Conservation (phyloP, 2,113 vertebrate species). For the Tragelaphus scriptus region DNA sequence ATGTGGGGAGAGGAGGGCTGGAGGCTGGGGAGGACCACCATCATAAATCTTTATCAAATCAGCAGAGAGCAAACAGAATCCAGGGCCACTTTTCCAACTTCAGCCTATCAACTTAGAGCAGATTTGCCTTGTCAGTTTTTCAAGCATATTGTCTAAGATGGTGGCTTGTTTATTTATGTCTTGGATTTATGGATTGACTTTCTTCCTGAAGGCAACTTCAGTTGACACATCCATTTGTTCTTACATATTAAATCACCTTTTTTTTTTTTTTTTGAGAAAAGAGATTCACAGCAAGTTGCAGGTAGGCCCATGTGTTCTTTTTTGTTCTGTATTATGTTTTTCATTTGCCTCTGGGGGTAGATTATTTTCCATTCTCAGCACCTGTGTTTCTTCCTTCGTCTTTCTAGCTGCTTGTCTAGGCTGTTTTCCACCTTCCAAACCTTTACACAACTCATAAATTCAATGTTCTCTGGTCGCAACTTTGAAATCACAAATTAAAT, state of each 20-base stretch:
- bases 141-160: not conserved
- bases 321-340: not conserved
- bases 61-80: not conserved
- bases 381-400: not conserved
- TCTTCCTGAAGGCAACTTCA: not conserved
- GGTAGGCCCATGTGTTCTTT: not conserved
- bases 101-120: not conserved
- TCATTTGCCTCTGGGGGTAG: not conserved
- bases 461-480: not conserved
- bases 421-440: conserved; percentile 21
- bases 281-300: not conserved
- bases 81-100: not conserved
- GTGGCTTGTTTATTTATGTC: conserved; percentile 11
- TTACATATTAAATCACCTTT: not conserved
- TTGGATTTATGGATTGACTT: not conserved
- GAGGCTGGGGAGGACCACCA: not conserved
- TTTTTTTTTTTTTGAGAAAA: not conserved
- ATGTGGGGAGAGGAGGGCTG: too few species aligned
- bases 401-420: not conserved
- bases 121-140: not conserved
- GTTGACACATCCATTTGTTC: not conserved
- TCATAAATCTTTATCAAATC: not conserved
- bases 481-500: conserved; percentile 45
- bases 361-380: conserved; percentile 5
- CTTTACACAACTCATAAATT: conserved; percentile 30